Percentiles rank a stretch among this genome's conserved stretches.
Conservation (phyloP, 2,797 vertebrate species). For the Hipposideros larvatus region DNA sequence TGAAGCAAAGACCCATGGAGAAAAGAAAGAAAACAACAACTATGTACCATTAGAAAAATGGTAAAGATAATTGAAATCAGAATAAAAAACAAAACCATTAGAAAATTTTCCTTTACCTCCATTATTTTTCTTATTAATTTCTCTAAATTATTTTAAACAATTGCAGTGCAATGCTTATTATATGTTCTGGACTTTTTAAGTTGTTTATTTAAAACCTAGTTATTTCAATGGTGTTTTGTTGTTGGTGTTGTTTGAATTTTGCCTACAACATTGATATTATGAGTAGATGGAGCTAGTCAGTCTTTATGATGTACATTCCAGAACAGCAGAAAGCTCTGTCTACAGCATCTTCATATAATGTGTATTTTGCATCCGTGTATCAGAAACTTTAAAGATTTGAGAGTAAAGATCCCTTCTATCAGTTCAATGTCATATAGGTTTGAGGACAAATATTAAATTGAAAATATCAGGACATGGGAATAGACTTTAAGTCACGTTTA, state of each 20-base stretch:
- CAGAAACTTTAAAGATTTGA: not conserved
- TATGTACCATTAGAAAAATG: not conserved
- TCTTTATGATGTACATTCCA: not conserved
- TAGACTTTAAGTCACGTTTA: not conserved
- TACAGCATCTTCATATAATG: not conserved
- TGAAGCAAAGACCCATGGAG: constrained; percentile 27
- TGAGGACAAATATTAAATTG: not conserved
- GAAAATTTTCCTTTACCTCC: constrained; percentile 22
- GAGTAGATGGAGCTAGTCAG: not conserved
- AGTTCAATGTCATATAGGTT: not conserved
- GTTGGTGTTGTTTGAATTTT: not conserved
- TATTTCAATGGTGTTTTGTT: not conserved
- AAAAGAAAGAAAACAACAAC: not conserved
- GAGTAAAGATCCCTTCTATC: not conserved
- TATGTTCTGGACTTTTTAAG: not conserved
- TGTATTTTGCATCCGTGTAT: not conserved
- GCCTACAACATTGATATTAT: not conserved
- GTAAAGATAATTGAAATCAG: not conserved
- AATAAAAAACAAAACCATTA: constrained; percentile 37
- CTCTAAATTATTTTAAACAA: not conserved
- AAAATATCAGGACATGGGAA: not conserved
- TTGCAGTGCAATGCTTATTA: not conserved
- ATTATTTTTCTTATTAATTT: constrained; percentile 22
- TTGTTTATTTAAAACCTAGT: not conserved
- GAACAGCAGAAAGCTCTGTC: not conserved